Base-by-base conservation (phyloP, 2,797 vertebrate species). In the Semaprochilodus insignis region DNA sequence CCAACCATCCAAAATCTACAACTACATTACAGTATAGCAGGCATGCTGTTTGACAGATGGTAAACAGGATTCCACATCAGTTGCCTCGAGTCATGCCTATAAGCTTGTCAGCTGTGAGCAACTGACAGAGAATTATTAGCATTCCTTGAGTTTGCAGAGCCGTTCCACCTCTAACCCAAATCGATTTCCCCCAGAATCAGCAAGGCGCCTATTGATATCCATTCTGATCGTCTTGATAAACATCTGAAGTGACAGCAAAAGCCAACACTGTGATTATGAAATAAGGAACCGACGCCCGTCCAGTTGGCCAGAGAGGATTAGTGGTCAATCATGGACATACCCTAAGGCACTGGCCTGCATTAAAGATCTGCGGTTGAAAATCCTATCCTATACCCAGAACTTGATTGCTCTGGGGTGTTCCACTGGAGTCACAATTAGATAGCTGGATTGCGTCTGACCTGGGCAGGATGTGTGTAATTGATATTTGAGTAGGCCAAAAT, bases 281-380 rank as follows among this genome's bases (percentile, higher is more conserved):
- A 44, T 8, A 62, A 63, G 40, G 36, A 62, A n/a, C 31, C 34
- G 16, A 57, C 6, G 44, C 44, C 2, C 40, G 16, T 60, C 65
- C n/a, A 63, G 66, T 71, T 36, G 25, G 13, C 17, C 66, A 27
- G 34, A 54, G 54, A 85, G 87, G 90, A 93, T 91, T 91, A 91
- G 63, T 81, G 78, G 78, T 90, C 87, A 89, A 75, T 90, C 83
- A 78, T 77, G 81, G 78, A 80, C 81, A 87, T 74, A 17, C 5
- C 11, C 1, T 71, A 27, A 77, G 62, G 81, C 36, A 23, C 31
- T 31, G 69, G 63, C 44, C 74, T 52, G 27, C 19, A 8, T 25
- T 54, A 62, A 70, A 52, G 21, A 70, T 71, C n/a, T 51, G 16
- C n/a, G 55, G 19, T 44, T 59, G 23, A 44, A 77, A 77, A 77